Percentiles rank a stretch among this genome's conserved stretches.
Evolutionary conservation across 2,113 vertebrate species (phyloP).

Genomic region (Pristiophorus japonicus): DNA sequence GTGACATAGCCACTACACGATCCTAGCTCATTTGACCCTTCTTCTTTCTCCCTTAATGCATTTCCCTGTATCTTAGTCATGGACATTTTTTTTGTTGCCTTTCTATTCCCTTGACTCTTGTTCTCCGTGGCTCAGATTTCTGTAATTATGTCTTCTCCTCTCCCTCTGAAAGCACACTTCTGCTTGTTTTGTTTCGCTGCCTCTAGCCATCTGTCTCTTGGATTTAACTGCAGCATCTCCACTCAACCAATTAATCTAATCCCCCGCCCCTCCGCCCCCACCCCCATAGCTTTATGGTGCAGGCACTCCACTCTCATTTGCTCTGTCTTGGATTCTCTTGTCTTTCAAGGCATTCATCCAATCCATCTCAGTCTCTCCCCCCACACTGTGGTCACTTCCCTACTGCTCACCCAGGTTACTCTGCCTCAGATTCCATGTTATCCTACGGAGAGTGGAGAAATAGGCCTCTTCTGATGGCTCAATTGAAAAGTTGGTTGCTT

Average conservation of each 20-base stretch:
- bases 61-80: too few species aligned
- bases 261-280: too few species aligned
- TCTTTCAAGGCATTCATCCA: background rate
- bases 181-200: background rate
- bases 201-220: background rate
- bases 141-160: background rate
- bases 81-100: background rate
- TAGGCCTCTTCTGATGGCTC: background rate
- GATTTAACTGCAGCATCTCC: background rate
- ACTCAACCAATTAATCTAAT: background rate
- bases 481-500: background rate
- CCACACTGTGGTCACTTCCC: background rate
- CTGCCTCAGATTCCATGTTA: background rate
- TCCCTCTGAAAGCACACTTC: background rate
- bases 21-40: background rate
- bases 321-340: background rate
- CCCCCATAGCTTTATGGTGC: background rate
- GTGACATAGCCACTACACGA: too few species aligned
- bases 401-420: background rate
- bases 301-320: too few species aligned
- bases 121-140: background rate
- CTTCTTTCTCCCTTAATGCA: background rate
- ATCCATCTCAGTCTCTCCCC: background rate
- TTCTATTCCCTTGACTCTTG: background rate
- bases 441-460: background rate